These are phyloP conservation scores for Noctuana brunneofusca DNA, from an alignment of 2,888 invertebrate species.

Conservation along the genomic window DNA sequence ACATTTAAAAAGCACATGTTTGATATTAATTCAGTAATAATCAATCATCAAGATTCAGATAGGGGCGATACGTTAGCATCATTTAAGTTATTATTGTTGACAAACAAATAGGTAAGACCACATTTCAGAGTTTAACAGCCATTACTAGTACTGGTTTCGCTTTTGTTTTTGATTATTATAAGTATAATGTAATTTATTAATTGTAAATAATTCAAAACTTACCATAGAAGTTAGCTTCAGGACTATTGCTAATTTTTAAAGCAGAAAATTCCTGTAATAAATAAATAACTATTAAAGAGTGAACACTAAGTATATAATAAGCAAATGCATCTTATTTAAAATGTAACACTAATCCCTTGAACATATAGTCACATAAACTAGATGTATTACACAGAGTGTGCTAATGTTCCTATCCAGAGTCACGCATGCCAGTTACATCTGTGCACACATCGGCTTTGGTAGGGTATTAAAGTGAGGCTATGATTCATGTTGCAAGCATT, in stretches of 20 bases:
- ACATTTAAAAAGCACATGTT: no score
- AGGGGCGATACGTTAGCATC: conserved; percentile 49
- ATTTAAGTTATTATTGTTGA: conserved; percentile 20
- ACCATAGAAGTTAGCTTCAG: background rate
- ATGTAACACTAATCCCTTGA: conserved; percentile 78
- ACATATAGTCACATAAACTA: conserved; percentile 55
- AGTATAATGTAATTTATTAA: no score
- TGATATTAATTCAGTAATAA: conserved; percentile 39
- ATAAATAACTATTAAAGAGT: background rate
- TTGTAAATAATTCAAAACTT: background rate
- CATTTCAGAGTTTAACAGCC: no score
- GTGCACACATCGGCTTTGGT: conserved; percentile 79
- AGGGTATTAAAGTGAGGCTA: conserved; percentile 53
- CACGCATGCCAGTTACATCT: conserved; percentile 59
- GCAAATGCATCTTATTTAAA: conserved; percentile 7
- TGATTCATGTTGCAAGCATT: no score
- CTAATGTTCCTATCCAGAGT: conserved; percentile 80
- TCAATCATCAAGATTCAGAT: conserved; percentile 48
- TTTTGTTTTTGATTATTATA: no score
- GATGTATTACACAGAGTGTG: conserved; percentile 76
- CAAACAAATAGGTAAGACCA: no score
- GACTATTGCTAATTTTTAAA: background rate
- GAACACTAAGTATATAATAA: background rate
- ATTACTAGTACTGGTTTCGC: no score
- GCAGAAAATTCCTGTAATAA: background rate